These are phyloP conservation scores for Candidula unifasciata DNA, from an alignment of 2,888 invertebrate species.

Conservation along the genomic window DNA sequence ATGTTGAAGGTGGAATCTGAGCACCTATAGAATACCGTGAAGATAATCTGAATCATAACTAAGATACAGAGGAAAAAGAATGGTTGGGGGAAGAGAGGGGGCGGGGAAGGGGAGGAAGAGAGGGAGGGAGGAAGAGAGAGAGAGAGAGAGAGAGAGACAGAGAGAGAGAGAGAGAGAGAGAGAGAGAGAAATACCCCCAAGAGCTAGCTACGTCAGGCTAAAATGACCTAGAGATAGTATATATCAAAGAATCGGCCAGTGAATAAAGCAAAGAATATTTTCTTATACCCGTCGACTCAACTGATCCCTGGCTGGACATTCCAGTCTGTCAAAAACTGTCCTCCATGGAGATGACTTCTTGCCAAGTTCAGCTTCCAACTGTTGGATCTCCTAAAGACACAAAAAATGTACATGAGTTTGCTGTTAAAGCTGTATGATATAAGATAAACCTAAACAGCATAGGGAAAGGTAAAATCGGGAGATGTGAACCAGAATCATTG, in stretches of 20 bases:
- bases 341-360: slow-evolving; percentile 94
- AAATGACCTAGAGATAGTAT: too few relatives aligned
- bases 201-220: too few relatives aligned
- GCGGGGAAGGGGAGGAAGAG: not conserved
- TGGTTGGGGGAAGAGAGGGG: too few relatives aligned
- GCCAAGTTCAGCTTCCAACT: slow-evolving; percentile 92
- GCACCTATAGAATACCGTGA: too few relatives aligned
- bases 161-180: not conserved
- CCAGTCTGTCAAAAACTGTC: slow-evolving; percentile 93
- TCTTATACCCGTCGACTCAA: slow-evolving; percentile 82
- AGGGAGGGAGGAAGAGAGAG: not conserved
- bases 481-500: too few relatives aligned
- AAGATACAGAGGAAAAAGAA: too few relatives aligned
- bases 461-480: too few relatives aligned
- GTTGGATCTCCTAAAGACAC: slow-evolving; percentile 84
- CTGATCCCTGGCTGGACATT: slow-evolving; percentile 81
- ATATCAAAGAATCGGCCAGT: too few relatives aligned
- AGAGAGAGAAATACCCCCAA: not conserved
- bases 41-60: too few relatives aligned
- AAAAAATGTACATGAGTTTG: not conserved
- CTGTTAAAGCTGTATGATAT: not conserved
- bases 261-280: slow-evolving; percentile 77
- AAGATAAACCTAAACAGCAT: too few relatives aligned
- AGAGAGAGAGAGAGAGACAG: slow-evolving; percentile 5
- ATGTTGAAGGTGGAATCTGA: too few relatives aligned